phyloP scores from a whole-genome alignment of 2,797 vertebrate genomes.

The Argentina silus region DNA sequence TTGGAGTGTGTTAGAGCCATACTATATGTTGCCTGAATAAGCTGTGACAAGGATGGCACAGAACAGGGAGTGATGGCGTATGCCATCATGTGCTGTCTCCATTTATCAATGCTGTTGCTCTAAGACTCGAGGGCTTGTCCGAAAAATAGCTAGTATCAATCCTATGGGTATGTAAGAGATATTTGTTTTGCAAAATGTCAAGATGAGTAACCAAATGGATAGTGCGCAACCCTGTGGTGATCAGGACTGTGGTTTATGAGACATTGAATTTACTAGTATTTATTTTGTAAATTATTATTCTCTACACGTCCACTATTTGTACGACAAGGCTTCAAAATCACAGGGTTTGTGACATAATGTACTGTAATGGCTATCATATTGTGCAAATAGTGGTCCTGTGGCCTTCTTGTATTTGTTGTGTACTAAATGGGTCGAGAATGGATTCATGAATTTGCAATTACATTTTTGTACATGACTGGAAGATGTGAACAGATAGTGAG shows the following conservation, averaged over 20 bases:
- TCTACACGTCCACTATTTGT: conserved; percentile 53
- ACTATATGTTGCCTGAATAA: too few species aligned
- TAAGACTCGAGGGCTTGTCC: too few species aligned
- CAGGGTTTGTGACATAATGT: conserved; percentile 17
- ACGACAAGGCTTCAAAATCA: conserved; percentile 43
- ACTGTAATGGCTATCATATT: conserved; percentile 34
- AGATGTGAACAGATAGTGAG: too few species aligned
- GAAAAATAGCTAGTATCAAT: neutral
- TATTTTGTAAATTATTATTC: conserved; percentile 57
- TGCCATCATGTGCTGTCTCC: too few species aligned
- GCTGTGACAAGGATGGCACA: too few species aligned
- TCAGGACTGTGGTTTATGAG: conserved; percentile 33
- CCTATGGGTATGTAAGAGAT: neutral
- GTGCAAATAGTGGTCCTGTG: conserved; percentile 62
- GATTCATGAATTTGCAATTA: too few species aligned
- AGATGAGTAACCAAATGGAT: too few species aligned
- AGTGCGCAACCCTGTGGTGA: too few species aligned
- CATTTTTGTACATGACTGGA: too few species aligned
- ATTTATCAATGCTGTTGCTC: too few species aligned
- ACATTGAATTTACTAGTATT: conserved; percentile 21
- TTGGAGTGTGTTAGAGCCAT: too few species aligned
- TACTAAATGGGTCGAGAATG: conserved; percentile 26
- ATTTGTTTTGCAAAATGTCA: neutral
- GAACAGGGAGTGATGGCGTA: too few species aligned
- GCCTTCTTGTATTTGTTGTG: conserved; percentile 64